Conservation (phyloP, 2,113 vertebrate genomes). For the Microtus pennsylvanicus region DNA sequence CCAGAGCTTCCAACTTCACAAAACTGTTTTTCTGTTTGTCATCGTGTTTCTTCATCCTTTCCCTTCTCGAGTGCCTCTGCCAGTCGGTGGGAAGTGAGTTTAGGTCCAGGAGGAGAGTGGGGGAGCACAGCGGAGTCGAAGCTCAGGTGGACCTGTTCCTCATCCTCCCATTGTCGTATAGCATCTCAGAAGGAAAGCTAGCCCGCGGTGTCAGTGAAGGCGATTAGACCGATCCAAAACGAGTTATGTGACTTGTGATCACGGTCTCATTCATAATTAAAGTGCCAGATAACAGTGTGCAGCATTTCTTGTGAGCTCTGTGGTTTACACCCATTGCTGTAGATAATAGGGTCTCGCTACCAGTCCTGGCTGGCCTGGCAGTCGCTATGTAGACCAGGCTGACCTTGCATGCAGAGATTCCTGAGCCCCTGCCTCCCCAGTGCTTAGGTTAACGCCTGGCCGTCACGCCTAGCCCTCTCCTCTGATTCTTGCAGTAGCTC, state of each 20-base stretch:
- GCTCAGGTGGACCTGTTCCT: background rate
- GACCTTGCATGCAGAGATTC: background rate
- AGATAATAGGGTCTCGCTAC: background rate
- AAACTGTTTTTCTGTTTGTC: background rate
- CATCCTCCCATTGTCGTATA: background rate
- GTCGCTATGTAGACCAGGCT: background rate
- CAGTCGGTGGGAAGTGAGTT: background rate
- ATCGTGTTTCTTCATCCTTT: constrained; percentile 19
- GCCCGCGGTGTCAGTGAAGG: background rate
- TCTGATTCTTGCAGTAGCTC: background rate
- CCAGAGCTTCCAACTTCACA: background rate
- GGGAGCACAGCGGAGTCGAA: background rate
- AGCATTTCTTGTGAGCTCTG: background rate
- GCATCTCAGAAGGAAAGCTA: background rate
- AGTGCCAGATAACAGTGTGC: background rate
- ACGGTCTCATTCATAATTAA: background rate
- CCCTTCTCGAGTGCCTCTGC: background rate
- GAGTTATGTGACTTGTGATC: background rate
- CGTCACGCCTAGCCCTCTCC: background rate
- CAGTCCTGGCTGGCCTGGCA: background rate
- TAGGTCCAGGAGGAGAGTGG: background rate
- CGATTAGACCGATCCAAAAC: background rate
- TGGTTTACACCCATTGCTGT: background rate
- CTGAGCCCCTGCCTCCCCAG: background rate
- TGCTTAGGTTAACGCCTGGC: background rate